Percentiles rank a stretch among this genome's conserved stretches.
phyloP scores from a whole-genome alignment of 92 coral and sea anemone species.

The Parazoanthus darwini region DNA sequence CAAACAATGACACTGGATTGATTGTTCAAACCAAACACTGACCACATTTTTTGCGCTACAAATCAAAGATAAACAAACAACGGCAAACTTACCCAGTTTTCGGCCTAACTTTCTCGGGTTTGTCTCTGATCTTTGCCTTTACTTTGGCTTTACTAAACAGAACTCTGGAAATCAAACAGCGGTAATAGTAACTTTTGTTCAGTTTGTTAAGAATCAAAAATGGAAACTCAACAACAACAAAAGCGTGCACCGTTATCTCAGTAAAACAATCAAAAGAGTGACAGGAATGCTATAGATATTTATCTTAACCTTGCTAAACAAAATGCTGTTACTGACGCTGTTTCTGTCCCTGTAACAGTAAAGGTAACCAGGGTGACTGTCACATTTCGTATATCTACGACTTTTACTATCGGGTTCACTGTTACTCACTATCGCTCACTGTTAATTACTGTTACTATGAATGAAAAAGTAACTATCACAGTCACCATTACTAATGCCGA shows the following conservation, averaged over 20 bases:
- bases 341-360: background rate
- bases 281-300: background rate
- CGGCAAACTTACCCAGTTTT: constrained; percentile 78
- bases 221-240: background rate
- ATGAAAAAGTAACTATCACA: background rate
- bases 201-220: background rate
- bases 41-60: background rate
- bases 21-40: no score
- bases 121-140: constrained; percentile 87
- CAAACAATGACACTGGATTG: background rate
- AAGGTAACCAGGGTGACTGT: background rate
- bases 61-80: background rate
- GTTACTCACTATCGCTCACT: background rate
- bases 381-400: background rate
- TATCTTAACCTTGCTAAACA: background rate
- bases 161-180: constrained; percentile 55
- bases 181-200: background rate
- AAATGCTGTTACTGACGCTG: background rate
- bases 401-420: background rate
- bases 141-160: constrained; percentile 89
- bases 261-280: background rate
- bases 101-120: constrained; percentile 70
- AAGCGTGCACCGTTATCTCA: background rate
- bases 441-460: background rate
- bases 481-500: background rate